phyloP scores from a whole-genome alignment of 2,113 vertebrate genomes.

The Archilochus colubris region DNA sequence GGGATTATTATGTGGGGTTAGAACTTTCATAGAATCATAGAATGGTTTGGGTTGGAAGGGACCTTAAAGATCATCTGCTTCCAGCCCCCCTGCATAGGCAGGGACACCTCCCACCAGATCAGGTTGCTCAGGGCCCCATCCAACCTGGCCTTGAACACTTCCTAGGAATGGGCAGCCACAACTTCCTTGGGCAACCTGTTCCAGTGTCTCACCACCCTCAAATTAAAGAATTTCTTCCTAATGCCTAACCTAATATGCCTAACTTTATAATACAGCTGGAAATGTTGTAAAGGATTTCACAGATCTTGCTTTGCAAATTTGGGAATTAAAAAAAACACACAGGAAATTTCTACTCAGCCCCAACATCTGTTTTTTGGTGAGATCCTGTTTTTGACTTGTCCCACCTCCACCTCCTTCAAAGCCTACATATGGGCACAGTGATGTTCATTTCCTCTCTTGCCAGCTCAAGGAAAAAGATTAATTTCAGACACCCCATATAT shows the following conservation, averaged over 20 bases:
- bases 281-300: conserved; percentile 23
- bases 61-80: too few relatives aligned
- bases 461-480: not conserved
- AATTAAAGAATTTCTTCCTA: too few relatives aligned
- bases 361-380: conserved; percentile 28
- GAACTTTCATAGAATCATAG: too few relatives aligned
- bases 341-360: conserved; percentile 10
- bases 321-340: conserved; percentile 29
- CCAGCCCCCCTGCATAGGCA: too few relatives aligned
- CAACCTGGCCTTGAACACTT: too few relatives aligned
- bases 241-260: too few relatives aligned
- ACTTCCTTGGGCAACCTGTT: too few relatives aligned
- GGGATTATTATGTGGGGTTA: not conserved
- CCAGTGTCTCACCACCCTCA: too few relatives aligned
- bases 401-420: not conserved
- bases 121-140: too few relatives aligned
- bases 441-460: conserved; percentile 21
- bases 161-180: too few relatives aligned
- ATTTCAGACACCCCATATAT: not conserved
- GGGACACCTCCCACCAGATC: too few relatives aligned
- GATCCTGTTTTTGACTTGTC: not conserved
- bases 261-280: conserved; percentile 5
- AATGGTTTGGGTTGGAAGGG: too few relatives aligned
- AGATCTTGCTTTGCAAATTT: conserved; percentile 36
- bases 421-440: not conserved